Evolutionary conservation across 1,140 invertebrate species (phyloP).

Genomic region (Lucilia sericata): DNA sequence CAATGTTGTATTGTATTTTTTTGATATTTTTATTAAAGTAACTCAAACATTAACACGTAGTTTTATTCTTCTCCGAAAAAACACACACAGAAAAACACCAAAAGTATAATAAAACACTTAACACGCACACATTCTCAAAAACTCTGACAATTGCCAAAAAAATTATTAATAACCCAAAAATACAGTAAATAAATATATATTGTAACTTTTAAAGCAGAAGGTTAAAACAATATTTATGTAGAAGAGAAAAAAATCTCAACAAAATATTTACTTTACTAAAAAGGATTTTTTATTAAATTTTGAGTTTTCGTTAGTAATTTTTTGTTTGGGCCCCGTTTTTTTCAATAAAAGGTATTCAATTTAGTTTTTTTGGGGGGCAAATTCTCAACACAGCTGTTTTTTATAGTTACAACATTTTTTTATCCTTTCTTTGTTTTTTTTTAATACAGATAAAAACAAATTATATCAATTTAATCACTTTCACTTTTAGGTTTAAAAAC

Average conservation of each 20-base stretch:
- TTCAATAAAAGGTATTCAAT: too few species aligned
- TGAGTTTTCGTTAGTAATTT: background rate
- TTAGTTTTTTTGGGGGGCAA: background rate
- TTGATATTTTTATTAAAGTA: background rate
- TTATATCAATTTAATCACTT: background rate
- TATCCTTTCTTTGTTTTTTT: background rate
- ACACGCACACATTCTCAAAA: background rate
- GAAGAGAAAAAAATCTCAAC: background rate
- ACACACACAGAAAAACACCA: background rate
- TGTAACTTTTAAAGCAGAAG: background rate
- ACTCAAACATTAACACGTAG: conserved; percentile 1
- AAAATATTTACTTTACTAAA: background rate
- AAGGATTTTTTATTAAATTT: background rate
- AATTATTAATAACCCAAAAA: background rate
- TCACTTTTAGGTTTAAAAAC: background rate
- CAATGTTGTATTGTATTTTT: background rate
- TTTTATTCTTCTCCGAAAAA: background rate
- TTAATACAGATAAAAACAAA: background rate
- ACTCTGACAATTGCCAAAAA: too few species aligned
- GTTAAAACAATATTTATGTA: background rate
- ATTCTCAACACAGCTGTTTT: background rate
- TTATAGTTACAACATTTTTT: background rate
- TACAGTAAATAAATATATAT: background rate
- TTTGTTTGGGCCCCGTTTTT: background rate
- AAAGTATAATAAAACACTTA: background rate